Conservation (phyloP, 2,888 invertebrate species). For the Luperina testacea region DNA sequence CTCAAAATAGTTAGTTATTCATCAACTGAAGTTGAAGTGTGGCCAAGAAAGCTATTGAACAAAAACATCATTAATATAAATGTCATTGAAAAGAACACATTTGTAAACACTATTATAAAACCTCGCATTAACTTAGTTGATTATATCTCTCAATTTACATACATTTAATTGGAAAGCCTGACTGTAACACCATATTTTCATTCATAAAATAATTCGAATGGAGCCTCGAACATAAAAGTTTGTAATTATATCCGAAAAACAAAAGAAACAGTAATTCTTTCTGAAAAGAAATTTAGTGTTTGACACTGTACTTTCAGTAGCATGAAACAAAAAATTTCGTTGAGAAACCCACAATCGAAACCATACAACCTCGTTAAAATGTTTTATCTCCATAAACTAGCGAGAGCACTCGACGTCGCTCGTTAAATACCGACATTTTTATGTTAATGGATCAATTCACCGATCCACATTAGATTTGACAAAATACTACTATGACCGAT, state of each 20-base stretch:
- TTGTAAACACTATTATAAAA: constrained; percentile 13
- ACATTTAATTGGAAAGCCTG: not conserved
- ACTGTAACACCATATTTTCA: not conserved
- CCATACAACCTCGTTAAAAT: constrained; percentile 58
- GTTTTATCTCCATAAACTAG: constrained; percentile 55
- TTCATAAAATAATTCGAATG: not conserved
- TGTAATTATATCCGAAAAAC: not conserved
- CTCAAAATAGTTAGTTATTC: not conserved
- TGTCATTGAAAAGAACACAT: not conserved
- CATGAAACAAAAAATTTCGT: constrained; percentile 26
- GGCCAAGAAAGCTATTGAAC: not conserved
- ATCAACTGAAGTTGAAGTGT: constrained; percentile 14
- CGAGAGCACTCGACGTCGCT: constrained; percentile 11
- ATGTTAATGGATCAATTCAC: constrained; percentile 50
- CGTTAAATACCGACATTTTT: constrained; percentile 41
- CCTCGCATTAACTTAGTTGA: not conserved
- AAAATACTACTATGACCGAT: constrained; percentile 25
- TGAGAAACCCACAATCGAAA: constrained; percentile 30
- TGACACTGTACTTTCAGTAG: constrained; percentile 26
- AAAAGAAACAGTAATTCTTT: not conserved
- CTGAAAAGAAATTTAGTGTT: not conserved
- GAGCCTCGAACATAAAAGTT: not conserved
- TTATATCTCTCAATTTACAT: not conserved
- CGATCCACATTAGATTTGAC: constrained; percentile 18
- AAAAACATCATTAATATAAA: constrained; percentile 12